Evolutionary conservation across 2,113 vertebrate species (phyloP).

Genomic region (Orycteropus afer): DNA sequence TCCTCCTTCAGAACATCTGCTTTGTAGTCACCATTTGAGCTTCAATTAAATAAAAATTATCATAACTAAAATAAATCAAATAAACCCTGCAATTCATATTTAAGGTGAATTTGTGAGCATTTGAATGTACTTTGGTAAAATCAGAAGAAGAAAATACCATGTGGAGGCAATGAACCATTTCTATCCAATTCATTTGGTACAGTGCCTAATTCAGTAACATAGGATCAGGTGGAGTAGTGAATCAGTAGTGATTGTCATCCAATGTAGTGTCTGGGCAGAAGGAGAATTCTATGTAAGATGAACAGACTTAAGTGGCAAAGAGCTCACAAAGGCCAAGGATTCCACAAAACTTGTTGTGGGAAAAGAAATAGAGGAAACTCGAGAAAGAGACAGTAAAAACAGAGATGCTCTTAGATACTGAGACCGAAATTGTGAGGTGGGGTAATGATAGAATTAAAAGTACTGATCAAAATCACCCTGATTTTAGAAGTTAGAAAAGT

Average conservation of each 20-base stretch:
- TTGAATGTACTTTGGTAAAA: background rate
- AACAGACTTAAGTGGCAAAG: background rate
- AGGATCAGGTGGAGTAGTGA: background rate
- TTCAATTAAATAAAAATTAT: slow-evolving; percentile 4
- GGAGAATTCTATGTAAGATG: too few species aligned
- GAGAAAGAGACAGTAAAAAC: background rate
- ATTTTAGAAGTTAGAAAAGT: background rate
- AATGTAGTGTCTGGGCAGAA: too few species aligned
- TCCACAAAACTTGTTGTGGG: background rate
- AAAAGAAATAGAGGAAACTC: background rate
- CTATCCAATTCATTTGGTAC: background rate
- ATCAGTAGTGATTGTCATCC: background rate
- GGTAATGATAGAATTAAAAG: background rate
- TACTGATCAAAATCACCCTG: background rate
- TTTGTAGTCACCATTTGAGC: background rate
- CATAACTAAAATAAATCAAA: background rate
- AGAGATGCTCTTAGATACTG: background rate
- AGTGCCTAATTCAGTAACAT: background rate
- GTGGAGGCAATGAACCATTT: background rate
- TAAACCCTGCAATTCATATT: background rate
- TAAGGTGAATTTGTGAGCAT: background rate
- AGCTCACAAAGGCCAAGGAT: background rate
- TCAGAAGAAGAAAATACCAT: background rate
- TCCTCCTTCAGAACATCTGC: background rate
- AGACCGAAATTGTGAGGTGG: background rate